These are phyloP conservation scores for Lymantria monacha DNA, from an alignment of 2,888 invertebrate species.

Conservation along the genomic window DNA sequence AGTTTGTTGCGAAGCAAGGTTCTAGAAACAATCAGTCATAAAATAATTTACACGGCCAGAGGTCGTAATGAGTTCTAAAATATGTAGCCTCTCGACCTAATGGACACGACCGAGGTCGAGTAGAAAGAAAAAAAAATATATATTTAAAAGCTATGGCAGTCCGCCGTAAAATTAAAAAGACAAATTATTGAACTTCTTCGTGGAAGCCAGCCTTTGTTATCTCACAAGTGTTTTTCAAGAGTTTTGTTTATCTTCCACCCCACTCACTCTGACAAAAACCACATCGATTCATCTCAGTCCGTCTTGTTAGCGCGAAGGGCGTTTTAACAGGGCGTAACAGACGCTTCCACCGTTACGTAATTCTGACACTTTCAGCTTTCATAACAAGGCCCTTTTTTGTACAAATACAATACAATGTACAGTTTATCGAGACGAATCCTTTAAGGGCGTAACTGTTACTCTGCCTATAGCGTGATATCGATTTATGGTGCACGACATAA, in stretches of 20 bases:
- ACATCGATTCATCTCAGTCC: slow-evolving; percentile 64
- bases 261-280: slow-evolving; percentile 52
- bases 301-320: slow-evolving; percentile 75
- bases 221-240: slow-evolving; percentile 82
- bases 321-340: slow-evolving; percentile 77
- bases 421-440: slow-evolving; percentile 61
- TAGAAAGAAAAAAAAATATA: slow-evolving; percentile 60
- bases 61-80: slow-evolving; percentile 71
- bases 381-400: slow-evolving; percentile 78
- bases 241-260: slow-evolving; percentile 71
- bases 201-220: slow-evolving; percentile 81
- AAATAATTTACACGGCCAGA: slow-evolving; percentile 66
- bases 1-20: slow-evolving; percentile 52
- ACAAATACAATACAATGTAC: slow-evolving; percentile 54
- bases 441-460: slow-evolving; percentile 74
- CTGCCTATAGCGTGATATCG: slow-evolving; percentile 67
- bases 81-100: slow-evolving; percentile 66
- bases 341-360: slow-evolving; percentile 77
- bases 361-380: slow-evolving; percentile 77
- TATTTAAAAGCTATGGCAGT: slow-evolving; percentile 77
- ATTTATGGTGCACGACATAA: slow-evolving; percentile 75
- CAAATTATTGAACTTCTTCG: slow-evolving; percentile 82
- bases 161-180: slow-evolving; percentile 81
- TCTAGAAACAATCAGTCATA: slow-evolving; percentile 74
- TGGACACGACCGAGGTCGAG: slow-evolving; percentile 68